A percentile compares a stretch with the other conserved stretches of the same genome.
Evolutionary conservation across 2,797 vertebrate species (phyloP).

Genomic region (Pogonophryne albipinna): DNA sequence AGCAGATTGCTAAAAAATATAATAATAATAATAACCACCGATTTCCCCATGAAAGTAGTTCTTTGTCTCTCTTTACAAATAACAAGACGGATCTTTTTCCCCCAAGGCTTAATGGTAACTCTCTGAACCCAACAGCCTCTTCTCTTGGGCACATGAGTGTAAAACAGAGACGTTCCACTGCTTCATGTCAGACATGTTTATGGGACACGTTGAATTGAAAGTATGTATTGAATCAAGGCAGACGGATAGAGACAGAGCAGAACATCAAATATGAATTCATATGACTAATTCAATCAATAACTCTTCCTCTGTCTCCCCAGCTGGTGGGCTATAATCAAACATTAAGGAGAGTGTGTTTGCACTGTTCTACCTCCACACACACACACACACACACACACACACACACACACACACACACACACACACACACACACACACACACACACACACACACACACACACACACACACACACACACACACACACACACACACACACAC

Average conservation of each 20-base stretch:
- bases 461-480: slow-evolving; percentile 18
- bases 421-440: too few species aligned
- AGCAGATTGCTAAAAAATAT: too few species aligned
- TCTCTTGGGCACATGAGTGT: background rate
- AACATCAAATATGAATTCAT: slow-evolving; percentile 72
- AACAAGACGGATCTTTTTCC: background rate
- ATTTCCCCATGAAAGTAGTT: too few species aligned
- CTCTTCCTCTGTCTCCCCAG: slow-evolving; percentile 59
- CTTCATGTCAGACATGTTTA: slow-evolving; percentile 35
- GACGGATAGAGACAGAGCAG: slow-evolving; percentile 52
- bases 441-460: slow-evolving; percentile 47
- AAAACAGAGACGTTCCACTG: slow-evolving; percentile 35
- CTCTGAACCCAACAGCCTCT: too few species aligned
- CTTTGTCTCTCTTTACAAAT: background rate
- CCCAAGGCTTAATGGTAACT: too few species aligned
- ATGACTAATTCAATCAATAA: slow-evolving; percentile 70
- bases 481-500: background rate
- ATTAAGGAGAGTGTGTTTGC: slow-evolving; percentile 44
- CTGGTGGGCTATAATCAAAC: slow-evolving; percentile 77
- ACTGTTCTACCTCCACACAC: slow-evolving; percentile 29
- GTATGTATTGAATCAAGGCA: slow-evolving; percentile 9
- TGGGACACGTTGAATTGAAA: slow-evolving; percentile 15
- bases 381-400: slow-evolving; percentile 7
- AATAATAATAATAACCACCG: too few species aligned
- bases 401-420: background rate